A percentile compares a stretch with the other conserved stretches of the same genome.
These are phyloP conservation scores for Beris morrisii DNA, from an alignment of 2,888 invertebrate genomes.

Conservation along the genomic window DNA sequence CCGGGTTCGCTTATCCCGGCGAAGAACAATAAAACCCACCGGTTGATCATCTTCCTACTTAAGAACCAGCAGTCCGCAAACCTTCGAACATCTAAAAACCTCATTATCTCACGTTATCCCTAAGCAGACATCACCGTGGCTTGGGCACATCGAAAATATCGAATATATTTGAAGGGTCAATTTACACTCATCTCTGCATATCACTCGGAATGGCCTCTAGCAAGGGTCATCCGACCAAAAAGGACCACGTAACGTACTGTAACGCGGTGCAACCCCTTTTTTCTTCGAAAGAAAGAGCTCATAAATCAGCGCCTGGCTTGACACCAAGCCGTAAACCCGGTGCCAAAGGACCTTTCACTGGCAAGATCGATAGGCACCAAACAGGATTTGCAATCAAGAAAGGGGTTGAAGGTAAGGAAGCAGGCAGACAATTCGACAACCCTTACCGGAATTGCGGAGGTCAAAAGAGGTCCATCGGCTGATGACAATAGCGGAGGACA, in stretches of 20 bases:
- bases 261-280: conserved; percentile 1
- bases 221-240: conserved; percentile 20
- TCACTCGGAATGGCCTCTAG: not conserved
- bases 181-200: conserved; percentile 2
- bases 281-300: not conserved
- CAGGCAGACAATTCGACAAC: not conserved
- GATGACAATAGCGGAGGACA: not conserved
- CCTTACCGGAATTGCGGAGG: not conserved
- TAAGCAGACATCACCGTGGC: not conserved
- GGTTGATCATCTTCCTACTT: not conserved
- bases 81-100: not conserved
- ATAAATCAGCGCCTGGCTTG: conserved; percentile 19
- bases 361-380: not conserved
- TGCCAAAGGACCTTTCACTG: not conserved
- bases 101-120: conserved; percentile 20
- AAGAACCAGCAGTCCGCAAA: not conserved
- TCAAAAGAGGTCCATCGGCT: conserved; percentile 11
- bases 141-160: too few relatives aligned
- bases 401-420: conserved; percentile 2
- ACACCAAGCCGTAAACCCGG: conserved; percentile 7
- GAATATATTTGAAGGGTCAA: conserved; percentile 8
- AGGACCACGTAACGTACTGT: not conserved
- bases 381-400: conserved; percentile 1
- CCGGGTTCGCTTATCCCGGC: not conserved
- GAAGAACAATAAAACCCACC: not conserved